Conservation (phyloP, 2,113 vertebrate species). For the Colinus virginianus region DNA sequence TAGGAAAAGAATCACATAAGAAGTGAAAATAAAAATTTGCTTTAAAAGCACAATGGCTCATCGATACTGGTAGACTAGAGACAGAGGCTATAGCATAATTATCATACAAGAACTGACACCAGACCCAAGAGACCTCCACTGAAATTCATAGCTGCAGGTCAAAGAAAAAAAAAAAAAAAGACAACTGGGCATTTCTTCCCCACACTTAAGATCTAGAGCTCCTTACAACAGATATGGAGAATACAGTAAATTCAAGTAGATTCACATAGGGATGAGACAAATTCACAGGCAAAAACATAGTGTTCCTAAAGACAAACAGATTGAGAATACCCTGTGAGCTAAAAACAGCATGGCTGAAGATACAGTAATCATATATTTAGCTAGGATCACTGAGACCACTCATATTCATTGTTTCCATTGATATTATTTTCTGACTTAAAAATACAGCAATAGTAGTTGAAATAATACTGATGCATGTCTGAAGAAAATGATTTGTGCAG, state of each 20-base stretch:
- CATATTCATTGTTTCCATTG: background rate
- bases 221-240: background rate
- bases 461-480: background rate
- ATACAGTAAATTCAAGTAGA: background rate
- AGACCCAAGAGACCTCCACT: background rate
- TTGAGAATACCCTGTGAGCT: background rate
- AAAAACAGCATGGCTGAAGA: background rate
- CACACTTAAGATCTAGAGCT: background rate
- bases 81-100: background rate
- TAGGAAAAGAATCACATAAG: background rate
- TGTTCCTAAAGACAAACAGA: background rate
- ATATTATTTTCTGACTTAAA: background rate
- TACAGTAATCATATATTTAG: background rate
- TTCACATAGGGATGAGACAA: background rate
- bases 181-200: background rate
- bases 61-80: background rate
- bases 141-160: accelerated
- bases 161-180: background rate
- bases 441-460: background rate
- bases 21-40: background rate
- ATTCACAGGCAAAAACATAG: background rate
- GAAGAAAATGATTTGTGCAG: background rate
- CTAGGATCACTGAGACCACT: background rate
- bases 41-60: background rate
- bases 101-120: accelerated